Base-by-base conservation (phyloP, 2,888 invertebrate species). In the Cephus sareptanus region DNA sequence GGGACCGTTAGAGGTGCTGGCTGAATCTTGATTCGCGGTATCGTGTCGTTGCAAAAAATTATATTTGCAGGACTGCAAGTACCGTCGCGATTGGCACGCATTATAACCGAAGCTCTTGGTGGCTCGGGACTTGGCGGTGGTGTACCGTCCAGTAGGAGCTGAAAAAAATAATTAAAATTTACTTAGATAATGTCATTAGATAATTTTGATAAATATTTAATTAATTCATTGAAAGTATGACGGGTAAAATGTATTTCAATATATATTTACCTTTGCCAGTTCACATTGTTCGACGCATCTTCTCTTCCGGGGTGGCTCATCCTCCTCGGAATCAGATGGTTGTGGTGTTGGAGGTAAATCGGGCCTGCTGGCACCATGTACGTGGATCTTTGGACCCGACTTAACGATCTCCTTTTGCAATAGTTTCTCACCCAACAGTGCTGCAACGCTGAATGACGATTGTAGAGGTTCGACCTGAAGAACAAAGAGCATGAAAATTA, bases 301-400 rank as follows among this genome's bases (percentile, higher is more conserved):
- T 83, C 91, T 87, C 90, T 94, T 94, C 80, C 91, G 90, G 33
- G 92, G 92, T 37, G 93, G 93, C 90, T 94, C 94, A 84, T 94
- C 94, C 91, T 96, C 95, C 92, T 97, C 97, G 0, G 96, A 96
- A 91, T 97, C 97, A 0, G 97, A 97, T 33, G 96, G 96, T 91
- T 97, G 96, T 0, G 97, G 97, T 4, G 97, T 97, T 78, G 96
- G 90, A 13, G 91, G 91, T 34, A 91, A 82, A 76, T 78, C 84
- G 93, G 92, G 77, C 33, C 93, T 86, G 77, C 82, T 74, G 69
- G 34, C 37, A 33, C 76, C 75, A 40, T 80, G 11, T 76, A 11
- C 68, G 15, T 76, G 73, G n/a, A 31, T 71, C 40, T 76, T 76
- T 30, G 35, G 13, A 34, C 78, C 75, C 68, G 71, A 69, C 30